phyloP scores from a whole-genome alignment of 2,888 invertebrate species.

The Andricus curvator region DNA sequence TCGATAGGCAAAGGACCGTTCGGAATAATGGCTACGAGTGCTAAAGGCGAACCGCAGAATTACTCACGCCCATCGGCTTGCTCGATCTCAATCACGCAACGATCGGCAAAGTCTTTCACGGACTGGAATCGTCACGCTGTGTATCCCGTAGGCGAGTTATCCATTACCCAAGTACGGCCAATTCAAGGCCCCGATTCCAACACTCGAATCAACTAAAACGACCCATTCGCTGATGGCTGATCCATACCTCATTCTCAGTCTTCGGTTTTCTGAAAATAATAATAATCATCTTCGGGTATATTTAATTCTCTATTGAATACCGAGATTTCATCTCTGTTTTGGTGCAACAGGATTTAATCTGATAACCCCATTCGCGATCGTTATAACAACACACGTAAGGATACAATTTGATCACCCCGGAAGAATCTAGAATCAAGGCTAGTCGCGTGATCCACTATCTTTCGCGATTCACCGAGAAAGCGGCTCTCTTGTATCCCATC shows the following conservation, averaged over 20 bases:
- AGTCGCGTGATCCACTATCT: constrained; percentile 12
- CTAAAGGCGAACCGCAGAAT: constrained; percentile 59
- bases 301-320: no score
- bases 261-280: background rate
- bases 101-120: constrained; percentile 24
- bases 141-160: constrained; percentile 35
- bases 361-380: constrained; percentile 16
- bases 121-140: constrained; percentile 35
- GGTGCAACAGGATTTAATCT: background rate
- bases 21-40: constrained; percentile 57
- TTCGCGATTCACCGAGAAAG: constrained; percentile 22
- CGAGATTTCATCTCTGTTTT: background rate
- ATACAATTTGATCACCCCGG: constrained; percentile 17
- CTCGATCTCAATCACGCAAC: constrained; percentile 54
- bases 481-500: background rate
- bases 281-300: no score
- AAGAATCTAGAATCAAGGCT: constrained; percentile 34
- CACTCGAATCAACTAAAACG: background rate
- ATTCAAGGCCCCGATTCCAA: constrained; percentile 10
- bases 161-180: constrained; percentile 46
- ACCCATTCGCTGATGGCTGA: background rate
- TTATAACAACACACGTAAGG: constrained; percentile 1
- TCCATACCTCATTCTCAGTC: background rate
- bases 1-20: constrained; percentile 65
- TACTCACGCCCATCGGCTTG: constrained; percentile 57